Evolutionary conservation across 1,140 invertebrate genomes (phyloP).

Genomic region (Apis dorsata): DNA sequence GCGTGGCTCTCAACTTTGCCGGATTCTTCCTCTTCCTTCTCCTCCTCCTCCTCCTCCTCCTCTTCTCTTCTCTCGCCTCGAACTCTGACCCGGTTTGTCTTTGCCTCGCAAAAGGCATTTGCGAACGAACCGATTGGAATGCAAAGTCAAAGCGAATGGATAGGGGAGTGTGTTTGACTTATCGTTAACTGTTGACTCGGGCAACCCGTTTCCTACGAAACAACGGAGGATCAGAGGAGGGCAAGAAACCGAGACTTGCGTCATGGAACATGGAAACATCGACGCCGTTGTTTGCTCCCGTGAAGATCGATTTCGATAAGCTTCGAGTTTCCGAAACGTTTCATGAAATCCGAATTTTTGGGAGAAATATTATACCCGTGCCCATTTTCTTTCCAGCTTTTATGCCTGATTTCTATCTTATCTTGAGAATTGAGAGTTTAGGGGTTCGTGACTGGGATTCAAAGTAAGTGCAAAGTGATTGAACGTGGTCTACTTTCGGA

Average conservation of each 20-base stretch:
- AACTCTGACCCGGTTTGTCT: neutral
- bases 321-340: neutral
- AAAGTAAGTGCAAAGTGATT: slow-evolving; percentile 57
- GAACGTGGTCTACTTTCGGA: slow-evolving; percentile 1
- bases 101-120: neutral
- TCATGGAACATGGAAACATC: neutral
- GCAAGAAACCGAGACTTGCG: neutral
- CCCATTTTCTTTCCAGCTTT: neutral
- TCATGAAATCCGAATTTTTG: neutral
- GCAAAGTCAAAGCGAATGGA: neutral
- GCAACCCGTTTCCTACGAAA: neutral
- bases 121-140: neutral
- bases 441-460: slow-evolving; percentile 52
- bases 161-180: slow-evolving; percentile 11
- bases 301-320: neutral
- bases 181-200: slow-evolving; percentile 21
- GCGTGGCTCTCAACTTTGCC: neutral
- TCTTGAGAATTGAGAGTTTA: slow-evolving; percentile 31
- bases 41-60: too few relatives aligned
- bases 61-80: too few relatives aligned
- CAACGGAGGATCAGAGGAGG: neutral
- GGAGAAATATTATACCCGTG: neutral
- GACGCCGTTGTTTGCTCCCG: neutral
- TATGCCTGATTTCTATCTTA: neutral
- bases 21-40: neutral